Evolutionary conservation across 2,113 vertebrate species (phyloP).

Genomic region (Campylorhamphus procurvoides): DNA sequence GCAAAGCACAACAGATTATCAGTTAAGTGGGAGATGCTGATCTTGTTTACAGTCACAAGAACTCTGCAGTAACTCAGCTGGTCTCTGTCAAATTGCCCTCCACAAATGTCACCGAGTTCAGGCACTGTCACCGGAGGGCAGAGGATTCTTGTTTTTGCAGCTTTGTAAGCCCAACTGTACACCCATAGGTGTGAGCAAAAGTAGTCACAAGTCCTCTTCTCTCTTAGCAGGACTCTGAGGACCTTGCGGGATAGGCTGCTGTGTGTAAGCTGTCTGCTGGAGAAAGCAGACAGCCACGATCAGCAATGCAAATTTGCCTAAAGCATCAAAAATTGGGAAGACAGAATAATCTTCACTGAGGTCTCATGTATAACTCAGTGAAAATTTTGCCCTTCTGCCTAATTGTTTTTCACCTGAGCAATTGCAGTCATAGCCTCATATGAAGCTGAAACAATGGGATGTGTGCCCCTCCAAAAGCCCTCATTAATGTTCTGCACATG

Average conservation of each 20-base stretch:
- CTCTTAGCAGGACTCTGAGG: background rate
- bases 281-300: background rate
- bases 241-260: background rate
- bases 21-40: background rate
- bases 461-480: background rate
- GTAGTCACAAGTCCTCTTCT: background rate
- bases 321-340: background rate
- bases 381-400: background rate
- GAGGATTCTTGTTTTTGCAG: background rate
- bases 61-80: background rate
- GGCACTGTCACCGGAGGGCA: fast-evolving
- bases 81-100: background rate
- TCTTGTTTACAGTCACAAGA: background rate
- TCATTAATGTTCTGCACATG: background rate
- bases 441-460: background rate
- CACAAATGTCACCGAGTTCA: background rate
- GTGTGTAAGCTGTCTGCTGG: background rate
- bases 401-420: background rate
- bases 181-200: background rate
- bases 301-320: background rate
- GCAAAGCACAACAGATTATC: background rate
- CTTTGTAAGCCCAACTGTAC: background rate
- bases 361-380: background rate
- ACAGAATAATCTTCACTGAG: background rate
- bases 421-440: background rate